These are phyloP conservation scores for Spilogale gracilis DNA, from an alignment of 2,113 vertebrate species.

Conservation along the genomic window DNA sequence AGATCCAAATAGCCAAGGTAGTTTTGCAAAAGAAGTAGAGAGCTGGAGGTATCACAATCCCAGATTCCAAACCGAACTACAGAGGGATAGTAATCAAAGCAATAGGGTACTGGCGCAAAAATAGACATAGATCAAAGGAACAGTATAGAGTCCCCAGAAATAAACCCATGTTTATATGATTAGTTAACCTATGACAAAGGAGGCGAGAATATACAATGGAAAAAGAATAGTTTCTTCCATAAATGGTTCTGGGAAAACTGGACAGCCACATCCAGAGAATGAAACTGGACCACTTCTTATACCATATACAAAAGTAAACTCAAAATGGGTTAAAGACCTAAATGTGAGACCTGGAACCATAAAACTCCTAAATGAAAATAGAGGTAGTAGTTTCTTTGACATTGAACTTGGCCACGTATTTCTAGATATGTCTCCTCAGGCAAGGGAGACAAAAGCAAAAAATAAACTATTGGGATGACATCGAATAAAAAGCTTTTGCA, in stretches of 20 bases:
- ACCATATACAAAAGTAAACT: background rate
- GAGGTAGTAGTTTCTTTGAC: background rate
- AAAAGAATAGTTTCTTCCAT: background rate
- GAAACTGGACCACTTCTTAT: background rate
- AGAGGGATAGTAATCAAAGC: background rate
- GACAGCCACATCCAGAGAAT: background rate
- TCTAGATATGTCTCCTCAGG: background rate
- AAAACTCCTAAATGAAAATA: background rate
- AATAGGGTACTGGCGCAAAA: background rate
- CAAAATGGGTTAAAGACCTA: background rate
- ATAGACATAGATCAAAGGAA: background rate
- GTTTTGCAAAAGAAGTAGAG: background rate
- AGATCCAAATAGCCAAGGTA: background rate
- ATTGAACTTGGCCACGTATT: background rate
- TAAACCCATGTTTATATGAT: background rate
- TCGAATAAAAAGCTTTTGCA: background rate
- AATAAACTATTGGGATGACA: background rate
- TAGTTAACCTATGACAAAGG: background rate
- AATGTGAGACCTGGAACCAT: background rate
- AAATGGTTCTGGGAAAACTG: background rate
- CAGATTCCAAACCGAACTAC: background rate
- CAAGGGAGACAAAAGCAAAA: background rate
- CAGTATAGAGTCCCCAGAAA: background rate
- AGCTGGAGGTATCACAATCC: background rate
- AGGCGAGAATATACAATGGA: background rate